These are phyloP conservation scores for Melipona bicolor DNA, from an alignment of 2,888 invertebrate genomes.

Conservation along the genomic window DNA sequence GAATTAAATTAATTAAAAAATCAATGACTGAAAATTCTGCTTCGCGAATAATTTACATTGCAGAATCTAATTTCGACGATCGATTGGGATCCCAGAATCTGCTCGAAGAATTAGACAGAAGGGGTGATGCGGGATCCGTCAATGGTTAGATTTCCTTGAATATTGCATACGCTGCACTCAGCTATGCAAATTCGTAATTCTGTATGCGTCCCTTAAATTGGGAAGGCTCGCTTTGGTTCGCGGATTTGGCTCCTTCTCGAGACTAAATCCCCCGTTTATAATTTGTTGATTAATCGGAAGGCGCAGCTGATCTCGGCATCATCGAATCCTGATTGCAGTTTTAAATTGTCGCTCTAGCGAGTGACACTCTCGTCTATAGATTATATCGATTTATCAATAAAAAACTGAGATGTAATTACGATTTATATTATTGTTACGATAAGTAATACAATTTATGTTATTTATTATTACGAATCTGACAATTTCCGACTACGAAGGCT, in stretches of 20 bases:
- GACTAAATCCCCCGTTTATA: background rate
- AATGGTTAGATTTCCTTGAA: slow-evolving; percentile 11
- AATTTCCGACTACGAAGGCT: too few species aligned
- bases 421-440: too few species aligned
- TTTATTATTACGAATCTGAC: too few species aligned
- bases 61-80: background rate
- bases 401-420: too few species aligned
- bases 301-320: background rate
- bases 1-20: background rate
- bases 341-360: too few species aligned
- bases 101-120: too few species aligned
- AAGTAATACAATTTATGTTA: too few species aligned
- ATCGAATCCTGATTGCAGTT: background rate
- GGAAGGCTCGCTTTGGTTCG: background rate
- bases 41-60: background rate
- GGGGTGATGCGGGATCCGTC: background rate
- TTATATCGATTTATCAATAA: too few species aligned
- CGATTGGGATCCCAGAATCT: background rate
- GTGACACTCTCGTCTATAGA: too few species aligned
- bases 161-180: slow-evolving; percentile 10
- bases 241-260: background rate
- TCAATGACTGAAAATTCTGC: accelerated
- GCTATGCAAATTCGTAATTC: slow-evolving; percentile 7
- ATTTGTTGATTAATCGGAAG: background rate
- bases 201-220: slow-evolving; percentile 7